A percentile compares a stretch with the other conserved stretches of the same genome.
Conservation (phyloP, 2,888 invertebrate genomes). For the Sympetrum striolatum region DNA sequence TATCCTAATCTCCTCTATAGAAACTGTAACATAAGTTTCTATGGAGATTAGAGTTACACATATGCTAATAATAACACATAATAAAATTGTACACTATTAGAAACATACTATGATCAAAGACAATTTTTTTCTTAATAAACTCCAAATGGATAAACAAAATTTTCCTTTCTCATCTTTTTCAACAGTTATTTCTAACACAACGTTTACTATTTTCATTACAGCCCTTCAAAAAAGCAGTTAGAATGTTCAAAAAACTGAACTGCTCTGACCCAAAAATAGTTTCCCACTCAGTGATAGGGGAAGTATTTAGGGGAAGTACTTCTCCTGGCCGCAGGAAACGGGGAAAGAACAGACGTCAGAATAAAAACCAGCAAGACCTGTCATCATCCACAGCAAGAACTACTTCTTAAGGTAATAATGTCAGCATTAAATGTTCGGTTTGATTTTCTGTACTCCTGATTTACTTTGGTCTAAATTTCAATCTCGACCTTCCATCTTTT, state of each 20-base stretch:
- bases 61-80: too few relatives aligned
- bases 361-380: background rate
- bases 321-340: conserved; percentile 47
- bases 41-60: too few relatives aligned
- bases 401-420: background rate
- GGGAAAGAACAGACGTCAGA: conserved; percentile 46
- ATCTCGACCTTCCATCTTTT: too few relatives aligned
- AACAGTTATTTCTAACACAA: too few relatives aligned
- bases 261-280: conserved; percentile 57
- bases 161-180: too few relatives aligned
- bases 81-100: too few relatives aligned
- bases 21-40: too few relatives aligned
- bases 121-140: too few relatives aligned
- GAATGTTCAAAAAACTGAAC: conserved; percentile 58
- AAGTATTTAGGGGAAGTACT: conserved; percentile 46
- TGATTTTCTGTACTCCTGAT: background rate
- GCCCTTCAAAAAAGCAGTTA: conserved; percentile 57
- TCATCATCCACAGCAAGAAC: background rate
- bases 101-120: too few relatives aligned
- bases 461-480: background rate
- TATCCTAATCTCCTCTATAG: too few relatives aligned
- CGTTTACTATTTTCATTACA: conserved; percentile 49
- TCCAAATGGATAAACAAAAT: too few relatives aligned
- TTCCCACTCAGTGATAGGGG: conserved; percentile 52
- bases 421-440: background rate